phyloP scores from a whole-genome alignment of 2,113 vertebrate genomes.

The Agapornis roseicollis region DNA sequence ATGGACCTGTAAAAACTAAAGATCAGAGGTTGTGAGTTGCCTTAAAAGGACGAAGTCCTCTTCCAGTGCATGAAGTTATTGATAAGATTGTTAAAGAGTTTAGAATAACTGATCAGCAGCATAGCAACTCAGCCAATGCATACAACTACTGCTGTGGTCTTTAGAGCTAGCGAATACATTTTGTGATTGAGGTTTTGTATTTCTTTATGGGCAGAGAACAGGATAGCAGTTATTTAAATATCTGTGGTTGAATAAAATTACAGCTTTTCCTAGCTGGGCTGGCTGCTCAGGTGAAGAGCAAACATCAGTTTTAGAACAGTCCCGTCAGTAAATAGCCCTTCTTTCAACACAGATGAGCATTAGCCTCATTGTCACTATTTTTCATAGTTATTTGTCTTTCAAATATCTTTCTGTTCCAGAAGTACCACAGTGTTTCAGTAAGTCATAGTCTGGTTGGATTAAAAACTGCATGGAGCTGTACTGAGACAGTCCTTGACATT shows the following conservation, averaged over 20 bases:
- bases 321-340: fast-evolving
- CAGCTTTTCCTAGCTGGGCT: background rate
- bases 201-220: background rate
- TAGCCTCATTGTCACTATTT: background rate
- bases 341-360: background rate
- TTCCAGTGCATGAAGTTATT: background rate
- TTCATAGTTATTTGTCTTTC: background rate
- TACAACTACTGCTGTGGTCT: background rate
- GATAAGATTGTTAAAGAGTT: background rate
- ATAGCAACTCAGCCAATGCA: background rate
- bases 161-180: background rate
- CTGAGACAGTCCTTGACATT: background rate
- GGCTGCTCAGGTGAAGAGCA: background rate
- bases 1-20: background rate
- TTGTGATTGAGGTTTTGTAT: background rate
- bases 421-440: background rate
- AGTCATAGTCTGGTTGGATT: background rate
- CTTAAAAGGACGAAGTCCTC: background rate
- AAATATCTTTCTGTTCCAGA: background rate
- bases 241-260: background rate
- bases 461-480: background rate
- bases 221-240: background rate
- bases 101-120: background rate
- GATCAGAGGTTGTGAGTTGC: background rate
- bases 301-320: background rate